These are phyloP conservation scores for Cryptoblepharus egeriae DNA, from an alignment of 2,797 vertebrate species.

Conservation along the genomic window DNA sequence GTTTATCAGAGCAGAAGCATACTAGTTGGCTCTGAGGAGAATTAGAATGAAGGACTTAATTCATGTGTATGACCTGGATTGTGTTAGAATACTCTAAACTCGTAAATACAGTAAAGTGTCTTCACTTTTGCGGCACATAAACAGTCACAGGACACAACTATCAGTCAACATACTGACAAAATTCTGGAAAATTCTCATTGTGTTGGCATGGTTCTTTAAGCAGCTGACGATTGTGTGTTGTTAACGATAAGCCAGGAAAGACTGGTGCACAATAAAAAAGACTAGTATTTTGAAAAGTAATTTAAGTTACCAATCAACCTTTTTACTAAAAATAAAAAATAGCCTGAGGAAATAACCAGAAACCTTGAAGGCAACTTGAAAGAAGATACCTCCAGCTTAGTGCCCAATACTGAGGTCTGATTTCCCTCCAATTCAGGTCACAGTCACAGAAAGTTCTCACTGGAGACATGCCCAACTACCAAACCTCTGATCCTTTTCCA, in stretches of 20 bases:
- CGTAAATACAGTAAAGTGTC: too few relatives aligned
- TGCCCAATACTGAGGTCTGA: not conserved
- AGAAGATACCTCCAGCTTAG: conserved; percentile 30
- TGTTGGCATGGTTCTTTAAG: conserved; percentile 53
- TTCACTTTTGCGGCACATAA: too few relatives aligned
- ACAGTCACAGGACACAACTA: too few relatives aligned
- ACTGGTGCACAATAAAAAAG: not conserved
- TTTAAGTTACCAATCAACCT: not conserved
- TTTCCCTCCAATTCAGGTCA: conserved; percentile 36
- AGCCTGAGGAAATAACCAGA: conserved; percentile 23
- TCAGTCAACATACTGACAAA: too few relatives aligned
- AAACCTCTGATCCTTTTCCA: not conserved
- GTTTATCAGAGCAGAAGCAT: too few relatives aligned
- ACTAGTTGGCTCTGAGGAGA: too few relatives aligned
- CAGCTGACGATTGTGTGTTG: not conserved
- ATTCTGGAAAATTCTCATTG: conserved; percentile 77
- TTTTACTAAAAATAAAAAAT: not conserved
- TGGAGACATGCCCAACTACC: conserved; percentile 12
- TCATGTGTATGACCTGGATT: too few relatives aligned
- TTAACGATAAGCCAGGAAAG: conserved; percentile 38
- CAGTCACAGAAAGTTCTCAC: not conserved
- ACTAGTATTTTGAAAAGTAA: not conserved
- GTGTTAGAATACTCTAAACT: too few relatives aligned
- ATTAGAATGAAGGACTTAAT: too few relatives aligned
- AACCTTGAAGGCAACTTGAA: conserved; percentile 4